Percentiles rank a stretch among this genome's conserved stretches.
Conservation (phyloP, 1,140 invertebrate genomes). For the Sarcophaga peregrina region DNA sequence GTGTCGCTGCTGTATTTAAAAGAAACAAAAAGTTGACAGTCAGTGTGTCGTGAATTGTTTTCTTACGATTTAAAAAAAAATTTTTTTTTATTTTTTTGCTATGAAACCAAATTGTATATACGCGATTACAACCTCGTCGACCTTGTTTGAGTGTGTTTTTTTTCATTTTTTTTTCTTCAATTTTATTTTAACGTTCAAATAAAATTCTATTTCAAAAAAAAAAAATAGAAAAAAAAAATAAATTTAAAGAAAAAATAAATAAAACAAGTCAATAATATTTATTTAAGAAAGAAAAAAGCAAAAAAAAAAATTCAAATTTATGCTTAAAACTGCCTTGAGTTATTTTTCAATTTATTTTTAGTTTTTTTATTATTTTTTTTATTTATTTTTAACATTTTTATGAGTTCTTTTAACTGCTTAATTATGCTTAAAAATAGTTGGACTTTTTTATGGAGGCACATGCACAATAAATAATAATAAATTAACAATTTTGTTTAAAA, state of each 20-base stretch:
- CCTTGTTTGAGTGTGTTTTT: slow-evolving; percentile 4
- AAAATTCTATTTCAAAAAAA: slow-evolving; percentile 17
- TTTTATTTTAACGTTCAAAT: slow-evolving; percentile 14
- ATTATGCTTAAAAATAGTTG: slow-evolving; percentile 7
- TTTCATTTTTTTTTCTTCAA: not conserved
- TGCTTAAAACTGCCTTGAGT: slow-evolving; percentile 17
- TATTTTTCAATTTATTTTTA: not conserved
- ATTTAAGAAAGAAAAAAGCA: not conserved
- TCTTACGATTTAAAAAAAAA: not conserved
- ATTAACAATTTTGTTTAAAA: no score
- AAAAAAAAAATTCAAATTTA: not conserved
- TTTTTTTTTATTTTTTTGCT: not conserved
- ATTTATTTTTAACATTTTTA: not conserved
- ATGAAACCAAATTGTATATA: slow-evolving; percentile 7
- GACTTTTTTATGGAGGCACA: not conserved
- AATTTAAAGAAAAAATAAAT: no score
- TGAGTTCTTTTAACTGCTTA: not conserved
- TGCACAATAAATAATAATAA: not conserved
- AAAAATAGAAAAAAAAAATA: not conserved
- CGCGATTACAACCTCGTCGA: not conserved
- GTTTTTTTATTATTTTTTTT: not conserved
- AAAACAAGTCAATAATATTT: slow-evolving; percentile 13
- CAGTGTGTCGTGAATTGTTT: no score
- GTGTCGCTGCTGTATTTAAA: not conserved
- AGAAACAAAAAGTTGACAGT: no score